Evolutionary conservation across 2,888 invertebrate species (phyloP), one percentile per base, ranked within the genome.

Genomic region (Stenotaenia linearis): DNA sequence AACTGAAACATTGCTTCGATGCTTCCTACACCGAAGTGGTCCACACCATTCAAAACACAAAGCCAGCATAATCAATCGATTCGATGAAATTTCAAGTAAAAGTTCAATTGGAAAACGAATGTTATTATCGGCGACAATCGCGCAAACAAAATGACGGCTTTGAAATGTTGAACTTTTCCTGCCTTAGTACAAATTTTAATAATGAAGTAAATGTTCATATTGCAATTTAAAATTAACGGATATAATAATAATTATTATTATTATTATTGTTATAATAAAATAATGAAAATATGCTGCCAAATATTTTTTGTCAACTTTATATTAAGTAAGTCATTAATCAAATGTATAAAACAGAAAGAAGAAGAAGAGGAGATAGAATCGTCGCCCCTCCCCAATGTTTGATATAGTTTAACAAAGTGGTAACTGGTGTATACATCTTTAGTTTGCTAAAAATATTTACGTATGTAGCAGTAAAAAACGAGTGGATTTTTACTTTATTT

Each of bases 1-100:
- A 99, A 87, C 89, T 99, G 84, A 97, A 97, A 87, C 94, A 94
- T 85, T 97, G 96, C 88, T 90, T 98, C 85, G 96, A 97, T 86
- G 92, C 93, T 85, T 94, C 97, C 69, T 97, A 96, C 88, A 90
- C 91, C 78, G 97, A 98, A 87, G 86, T 93, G 80, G 88, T 95
- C 40, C 83, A 84, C 78, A 85, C 85, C n/a, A 50, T 77, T n/a
- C 40, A 74, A 21, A 69, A 40, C 28, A 25, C 12, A 25, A 69
- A 69, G 25, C 69, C 23, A 69, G 25, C 25, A 69, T 69, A 56
- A 56, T 56, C n/a, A n/a, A n/a, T n/a, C n/a, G n/a, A n/a, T n/a
- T n/a, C n/a, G n/a, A n/a, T 69, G 2, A 25, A 69, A 25, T 28
- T 12, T 1, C 23, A 69, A 50, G 50, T 50, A 18, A 50, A 50